Evolutionary conservation across 2,113 vertebrate genomes (phyloP).

Genomic region (Upupa epops): DNA sequence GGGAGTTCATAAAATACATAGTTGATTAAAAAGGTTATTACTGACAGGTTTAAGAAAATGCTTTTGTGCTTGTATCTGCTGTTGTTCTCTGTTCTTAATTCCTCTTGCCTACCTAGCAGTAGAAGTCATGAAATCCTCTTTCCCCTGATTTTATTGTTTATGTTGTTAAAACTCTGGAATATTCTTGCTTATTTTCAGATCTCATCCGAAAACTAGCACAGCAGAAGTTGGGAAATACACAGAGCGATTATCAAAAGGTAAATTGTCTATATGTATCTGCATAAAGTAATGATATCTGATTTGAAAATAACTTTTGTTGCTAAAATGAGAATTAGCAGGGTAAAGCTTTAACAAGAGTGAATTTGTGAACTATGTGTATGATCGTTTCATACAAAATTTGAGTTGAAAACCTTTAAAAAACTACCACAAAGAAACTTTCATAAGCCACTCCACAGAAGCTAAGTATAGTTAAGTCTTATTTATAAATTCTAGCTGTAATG

Average conservation of each 20-base stretch:
- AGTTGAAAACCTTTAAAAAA: not conserved
- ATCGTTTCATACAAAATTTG: not conserved
- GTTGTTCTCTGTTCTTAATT: not conserved
- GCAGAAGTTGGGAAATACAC: constrained; percentile 80
- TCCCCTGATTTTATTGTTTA: not conserved
- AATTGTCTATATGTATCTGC: constrained; percentile 34
- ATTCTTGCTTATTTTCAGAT: constrained; percentile 79
- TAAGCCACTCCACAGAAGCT: not conserved
- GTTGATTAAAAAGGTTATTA: not conserved
- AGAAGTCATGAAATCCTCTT: not conserved
- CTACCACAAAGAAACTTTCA: not conserved
- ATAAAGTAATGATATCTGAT: not conserved
- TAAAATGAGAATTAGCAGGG: not conserved
- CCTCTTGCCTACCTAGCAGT: not conserved
- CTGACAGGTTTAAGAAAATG: not conserved
- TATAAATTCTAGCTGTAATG: not conserved
- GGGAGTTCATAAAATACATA: not conserved
- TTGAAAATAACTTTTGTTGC: not conserved
- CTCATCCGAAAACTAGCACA: constrained; percentile 83
- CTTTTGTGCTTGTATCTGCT: not conserved
- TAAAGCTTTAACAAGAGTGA: not conserved
- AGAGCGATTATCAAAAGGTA: constrained; percentile 90
- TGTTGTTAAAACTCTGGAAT: constrained; percentile 39
- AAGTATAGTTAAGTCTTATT: not conserved
- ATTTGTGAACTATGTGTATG: not conserved